Evolutionary conservation across 2,113 vertebrate species (phyloP).

Genomic region (Aix galericulata): DNA sequence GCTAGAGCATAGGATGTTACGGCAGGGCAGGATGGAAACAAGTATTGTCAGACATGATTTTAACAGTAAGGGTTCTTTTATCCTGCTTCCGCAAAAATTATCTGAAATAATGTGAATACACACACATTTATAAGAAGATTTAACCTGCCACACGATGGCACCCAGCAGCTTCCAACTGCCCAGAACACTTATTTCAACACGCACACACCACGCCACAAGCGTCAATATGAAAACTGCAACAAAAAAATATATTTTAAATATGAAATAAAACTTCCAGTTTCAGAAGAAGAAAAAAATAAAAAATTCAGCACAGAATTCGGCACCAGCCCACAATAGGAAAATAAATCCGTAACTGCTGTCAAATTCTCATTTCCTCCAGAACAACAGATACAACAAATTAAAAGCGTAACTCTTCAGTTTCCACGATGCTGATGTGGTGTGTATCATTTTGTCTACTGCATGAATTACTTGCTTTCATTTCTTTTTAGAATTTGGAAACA

Average conservation of each 20-base stretch:
- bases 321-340: background rate
- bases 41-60: background rate
- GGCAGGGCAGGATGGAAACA: background rate
- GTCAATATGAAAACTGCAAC: background rate
- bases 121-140: background rate
- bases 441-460: background rate
- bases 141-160: background rate
- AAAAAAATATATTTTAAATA: background rate
- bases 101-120: background rate
- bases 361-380: slow-evolving; percentile 15
- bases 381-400: background rate
- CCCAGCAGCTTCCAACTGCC: background rate
- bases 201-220: background rate
- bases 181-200: background rate
- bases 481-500: background rate
- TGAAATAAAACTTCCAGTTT: background rate
- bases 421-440: background rate
- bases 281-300: background rate
- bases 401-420: background rate
- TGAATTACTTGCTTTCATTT: background rate
- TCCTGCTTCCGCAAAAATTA: background rate
- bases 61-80: background rate
- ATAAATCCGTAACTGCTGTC: background rate
- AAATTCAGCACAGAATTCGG: background rate
- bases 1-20: background rate